A percentile compares a stretch with the other conserved stretches of the same genome.
Conservation (phyloP, 2,797 vertebrate genomes). For the Falco biarmicus region DNA sequence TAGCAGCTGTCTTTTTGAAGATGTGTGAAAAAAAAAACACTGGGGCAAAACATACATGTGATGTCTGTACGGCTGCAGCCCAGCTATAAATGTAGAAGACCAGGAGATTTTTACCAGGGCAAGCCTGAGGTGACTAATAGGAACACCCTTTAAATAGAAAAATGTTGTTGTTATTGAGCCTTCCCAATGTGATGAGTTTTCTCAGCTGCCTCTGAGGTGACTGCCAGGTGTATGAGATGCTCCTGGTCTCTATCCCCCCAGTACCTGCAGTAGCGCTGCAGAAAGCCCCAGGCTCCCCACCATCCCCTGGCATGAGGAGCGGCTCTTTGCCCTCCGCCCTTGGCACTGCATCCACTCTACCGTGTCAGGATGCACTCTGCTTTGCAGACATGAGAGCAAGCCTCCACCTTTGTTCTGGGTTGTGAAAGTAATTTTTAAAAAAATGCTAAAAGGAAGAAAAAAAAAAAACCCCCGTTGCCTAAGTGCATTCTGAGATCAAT, state of each 20-base stretch:
- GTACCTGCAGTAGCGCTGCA: neutral
- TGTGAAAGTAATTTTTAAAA: constrained; percentile 59
- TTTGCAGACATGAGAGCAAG: neutral
- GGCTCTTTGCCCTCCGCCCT: neutral
- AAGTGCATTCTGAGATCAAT: constrained; percentile 48
- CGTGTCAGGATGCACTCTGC: neutral
- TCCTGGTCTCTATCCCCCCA: neutral
- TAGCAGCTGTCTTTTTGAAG: neutral
- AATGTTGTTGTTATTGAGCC: neutral
- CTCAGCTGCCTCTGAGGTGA: neutral
- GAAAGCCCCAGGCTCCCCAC: neutral
- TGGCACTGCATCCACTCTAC: neutral
- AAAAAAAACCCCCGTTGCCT: neutral
- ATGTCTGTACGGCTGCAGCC: neutral
- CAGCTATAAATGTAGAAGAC: neutral
- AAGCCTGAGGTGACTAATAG: neutral
- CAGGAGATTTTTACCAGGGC: neutral
- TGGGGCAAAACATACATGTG: neutral
- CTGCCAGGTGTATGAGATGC: neutral
- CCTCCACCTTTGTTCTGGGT: neutral
- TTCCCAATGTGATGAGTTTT: neutral
- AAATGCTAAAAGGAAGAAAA: neutral
- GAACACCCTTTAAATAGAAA: neutral
- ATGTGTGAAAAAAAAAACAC: neutral
- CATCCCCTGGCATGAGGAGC: neutral